Percentiles rank a stretch among this genome's conserved stretches.
phyloP scores from a whole-genome alignment of 2,888 invertebrate species.

The Ennomos quercinarius region DNA sequence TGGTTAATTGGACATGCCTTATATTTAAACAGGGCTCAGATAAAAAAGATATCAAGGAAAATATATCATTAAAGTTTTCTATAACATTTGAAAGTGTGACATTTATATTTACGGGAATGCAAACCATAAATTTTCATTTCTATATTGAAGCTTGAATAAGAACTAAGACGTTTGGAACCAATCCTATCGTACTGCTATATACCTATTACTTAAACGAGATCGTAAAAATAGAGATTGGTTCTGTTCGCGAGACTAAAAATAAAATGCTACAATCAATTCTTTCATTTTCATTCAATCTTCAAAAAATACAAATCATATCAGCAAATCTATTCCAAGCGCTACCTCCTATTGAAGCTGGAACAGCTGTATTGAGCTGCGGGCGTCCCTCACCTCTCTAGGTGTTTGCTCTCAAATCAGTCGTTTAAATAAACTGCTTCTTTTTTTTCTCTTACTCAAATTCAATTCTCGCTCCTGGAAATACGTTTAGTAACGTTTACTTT shows the following conservation, averaged over 20 bases:
- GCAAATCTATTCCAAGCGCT: constrained; percentile 24
- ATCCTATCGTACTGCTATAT: too few relatives aligned
- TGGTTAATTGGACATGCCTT: constrained; percentile 15
- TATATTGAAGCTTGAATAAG: too few relatives aligned
- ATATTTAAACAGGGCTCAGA: not conserved
- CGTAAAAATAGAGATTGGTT: not conserved
- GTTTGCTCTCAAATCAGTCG: constrained; percentile 81
- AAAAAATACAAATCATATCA: constrained; percentile 27
- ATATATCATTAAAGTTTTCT: too few relatives aligned
- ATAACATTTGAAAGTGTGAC: too few relatives aligned
- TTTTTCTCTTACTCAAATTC: constrained; percentile 67
- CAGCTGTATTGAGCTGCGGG: constrained; percentile 66
- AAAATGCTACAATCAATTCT: not conserved
- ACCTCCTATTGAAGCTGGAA: constrained; percentile 17
- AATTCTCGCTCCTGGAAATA: constrained; percentile 68
- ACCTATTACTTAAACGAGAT: too few relatives aligned
- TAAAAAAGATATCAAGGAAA: too few relatives aligned
- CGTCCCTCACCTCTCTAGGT: constrained; percentile 55
- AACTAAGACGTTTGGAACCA: too few relatives aligned
- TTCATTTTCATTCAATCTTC: constrained; percentile 14
- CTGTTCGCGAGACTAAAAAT: not conserved
- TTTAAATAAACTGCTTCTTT: constrained; percentile 78
- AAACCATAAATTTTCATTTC: too few relatives aligned
- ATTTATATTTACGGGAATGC: too few relatives aligned
- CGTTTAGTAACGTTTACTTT: constrained; percentile 65